Evolutionary conservation across 2,797 vertebrate genomes (phyloP).

Genomic region (Thamnophis elegans): DNA sequence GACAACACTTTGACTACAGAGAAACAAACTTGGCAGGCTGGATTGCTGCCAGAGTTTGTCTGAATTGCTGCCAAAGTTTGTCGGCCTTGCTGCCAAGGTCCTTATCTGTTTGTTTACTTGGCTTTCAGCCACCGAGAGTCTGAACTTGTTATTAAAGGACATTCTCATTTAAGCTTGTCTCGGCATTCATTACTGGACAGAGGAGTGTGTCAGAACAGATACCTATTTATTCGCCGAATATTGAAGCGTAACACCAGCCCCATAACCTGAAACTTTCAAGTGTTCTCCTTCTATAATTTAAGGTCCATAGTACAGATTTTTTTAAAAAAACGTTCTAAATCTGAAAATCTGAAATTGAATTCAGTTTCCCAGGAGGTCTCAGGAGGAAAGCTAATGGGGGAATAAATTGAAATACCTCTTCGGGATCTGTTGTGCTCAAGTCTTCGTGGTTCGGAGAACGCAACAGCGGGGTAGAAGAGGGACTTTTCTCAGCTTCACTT

Average conservation of each 20-base stretch:
- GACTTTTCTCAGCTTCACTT: constrained; percentile 76
- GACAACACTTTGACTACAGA: too few relatives aligned
- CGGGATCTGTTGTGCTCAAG: constrained; percentile 64
- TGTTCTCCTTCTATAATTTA: not conserved
- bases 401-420: constrained; percentile 77
- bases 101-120: too few relatives aligned
- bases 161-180: too few relatives aligned
- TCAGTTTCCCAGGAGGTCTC: too few relatives aligned
- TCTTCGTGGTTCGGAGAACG: constrained; percentile 72
- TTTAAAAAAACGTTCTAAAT: not conserved
- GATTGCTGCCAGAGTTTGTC: too few relatives aligned
- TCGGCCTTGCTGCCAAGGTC: too few relatives aligned
- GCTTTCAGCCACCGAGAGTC: too few relatives aligned
- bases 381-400: not conserved
- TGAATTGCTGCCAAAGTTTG: too few relatives aligned
- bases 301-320: not conserved
- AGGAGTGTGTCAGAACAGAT: too few relatives aligned
- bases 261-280: not conserved
- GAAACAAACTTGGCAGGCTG: too few relatives aligned
- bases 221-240: constrained; percentile 10
- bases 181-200: too few relatives aligned
- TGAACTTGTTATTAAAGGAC: too few relatives aligned
- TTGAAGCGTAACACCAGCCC: constrained; percentile 5
- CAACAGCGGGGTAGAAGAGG: constrained; percentile 55
- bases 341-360: not conserved